Base-by-base conservation (phyloP, 2,113 vertebrate species). In the Ibidorhyncha struthersii region DNA sequence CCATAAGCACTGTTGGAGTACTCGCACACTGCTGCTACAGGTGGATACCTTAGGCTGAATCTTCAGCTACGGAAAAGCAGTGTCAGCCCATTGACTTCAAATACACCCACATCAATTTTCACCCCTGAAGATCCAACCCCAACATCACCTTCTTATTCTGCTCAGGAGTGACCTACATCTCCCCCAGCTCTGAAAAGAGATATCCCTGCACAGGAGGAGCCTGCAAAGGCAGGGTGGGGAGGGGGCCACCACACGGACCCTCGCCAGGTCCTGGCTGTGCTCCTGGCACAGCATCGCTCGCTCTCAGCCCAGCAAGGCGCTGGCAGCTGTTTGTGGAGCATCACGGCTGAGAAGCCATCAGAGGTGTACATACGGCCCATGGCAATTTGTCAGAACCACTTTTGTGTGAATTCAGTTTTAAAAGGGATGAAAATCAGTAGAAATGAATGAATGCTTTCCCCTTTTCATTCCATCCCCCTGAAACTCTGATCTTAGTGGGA, bases 281-380 rank as follows among this genome's bases (percentile, higher is more conserved):
- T 89, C 58, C 41, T 2, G 3, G 47, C 32, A 26, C 15, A 23
- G 30, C 34, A 49, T 14, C 12, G 0, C 21, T 76, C 2, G 3
- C 53, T 55, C 38, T 2, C n/a, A 38, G 72, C 50, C 4, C 1
- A 45, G 62, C n/a, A 10, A 59, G 52, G 41, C 4, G 4, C 83
- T 25, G 10, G 36, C 58, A 85, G 58, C 26, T 20, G 4, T 25
- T 41, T 26, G 26, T 15, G 47, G 36, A 86, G 18, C 38, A n/a
- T 19, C 70, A 21, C 0, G 1, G 36, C 67, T 30, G 6, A 8
- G 9, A 82, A 34, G 18, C 56, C 72, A 72, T 12, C 69, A 18
- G 15, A 62, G 22, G 19, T 5, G 20, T 21, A 34, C 10, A 3
- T 4, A 6, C 0, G 1, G 21, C 78, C 61, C 2, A 0, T 61